These are phyloP conservation scores for Cyanistes caeruleus DNA, from an alignment of 2,113 vertebrate species.

Conservation along the genomic window DNA sequence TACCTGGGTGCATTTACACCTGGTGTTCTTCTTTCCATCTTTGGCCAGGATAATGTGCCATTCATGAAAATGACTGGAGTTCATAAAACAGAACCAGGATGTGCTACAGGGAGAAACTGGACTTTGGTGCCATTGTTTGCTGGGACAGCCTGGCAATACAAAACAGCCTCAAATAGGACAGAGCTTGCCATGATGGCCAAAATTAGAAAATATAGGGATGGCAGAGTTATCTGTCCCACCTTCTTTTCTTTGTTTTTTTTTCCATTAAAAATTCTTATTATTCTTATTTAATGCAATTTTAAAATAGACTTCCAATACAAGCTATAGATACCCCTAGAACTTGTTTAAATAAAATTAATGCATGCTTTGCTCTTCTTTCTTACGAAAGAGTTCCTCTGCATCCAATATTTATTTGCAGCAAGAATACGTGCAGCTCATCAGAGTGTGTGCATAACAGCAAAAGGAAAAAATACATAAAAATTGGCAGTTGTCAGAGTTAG, in stretches of 20 bases:
- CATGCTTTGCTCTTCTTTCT: not conserved
- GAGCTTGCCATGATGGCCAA: not conserved
- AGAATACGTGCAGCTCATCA: not conserved
- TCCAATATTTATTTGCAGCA: not conserved
- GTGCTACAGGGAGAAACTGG: not conserved
- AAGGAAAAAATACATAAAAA: not conserved
- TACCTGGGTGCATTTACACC: not conserved
- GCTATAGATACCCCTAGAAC: not conserved
- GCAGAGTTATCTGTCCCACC: not conserved
- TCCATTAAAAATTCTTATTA: not conserved
- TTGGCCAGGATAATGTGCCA: not conserved
- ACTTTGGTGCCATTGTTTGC: not conserved
- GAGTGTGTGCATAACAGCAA: not conserved
- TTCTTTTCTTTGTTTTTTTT: not conserved
- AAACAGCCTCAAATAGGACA: not conserved
- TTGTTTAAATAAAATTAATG: not conserved
- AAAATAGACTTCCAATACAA: not conserved
- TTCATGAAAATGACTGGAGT: not conserved
- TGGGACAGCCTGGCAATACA: not conserved
- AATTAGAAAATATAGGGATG: not conserved
- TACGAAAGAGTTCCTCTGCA: not conserved
- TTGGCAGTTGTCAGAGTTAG: not conserved
- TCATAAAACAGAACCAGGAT: not conserved
- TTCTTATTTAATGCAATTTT: not conserved
- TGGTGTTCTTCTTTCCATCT: not conserved